Conservation (phyloP, 1,140 invertebrate genomes). For the Trissolcus basalis region DNA sequence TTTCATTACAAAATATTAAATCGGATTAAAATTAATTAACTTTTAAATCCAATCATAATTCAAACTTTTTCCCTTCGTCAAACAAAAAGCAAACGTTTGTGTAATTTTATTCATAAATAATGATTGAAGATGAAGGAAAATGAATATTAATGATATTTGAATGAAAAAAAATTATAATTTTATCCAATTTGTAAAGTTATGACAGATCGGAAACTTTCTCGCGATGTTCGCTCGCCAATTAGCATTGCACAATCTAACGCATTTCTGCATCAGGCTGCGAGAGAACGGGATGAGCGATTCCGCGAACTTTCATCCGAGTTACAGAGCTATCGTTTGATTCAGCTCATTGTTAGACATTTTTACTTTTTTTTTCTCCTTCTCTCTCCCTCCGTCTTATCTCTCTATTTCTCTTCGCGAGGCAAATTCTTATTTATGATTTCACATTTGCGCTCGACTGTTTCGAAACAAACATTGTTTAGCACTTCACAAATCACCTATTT, state of each 20-base stretch:
- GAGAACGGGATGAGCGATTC: constrained; percentile 46
- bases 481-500: constrained; percentile 27
- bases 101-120: neutral
- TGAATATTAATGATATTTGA: neutral
- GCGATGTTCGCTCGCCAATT: constrained; percentile 59
- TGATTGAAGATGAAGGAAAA: neutral
- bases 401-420: constrained; percentile 16
- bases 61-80: too few relatives aligned
- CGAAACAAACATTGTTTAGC: constrained; percentile 38
- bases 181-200: constrained; percentile 42
- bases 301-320: constrained; percentile 51
- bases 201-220: constrained; percentile 58
- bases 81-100: neutral
- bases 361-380: constrained; percentile 26
- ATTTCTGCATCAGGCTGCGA: constrained; percentile 34
- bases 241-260: constrained; percentile 65
- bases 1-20: too few relatives aligned
- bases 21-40: too few relatives aligned
- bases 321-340: constrained; percentile 45
- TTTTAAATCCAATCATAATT: too few relatives aligned
- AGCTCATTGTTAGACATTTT: constrained; percentile 54
- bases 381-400: too few relatives aligned
- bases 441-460: constrained; percentile 31
- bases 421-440: constrained; percentile 52
- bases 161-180: neutral